A percentile compares a stretch with the other conserved stretches of the same genome.
phyloP scores from a whole-genome alignment of 2,113 vertebrate genomes.

The Merops nubicus region DNA sequence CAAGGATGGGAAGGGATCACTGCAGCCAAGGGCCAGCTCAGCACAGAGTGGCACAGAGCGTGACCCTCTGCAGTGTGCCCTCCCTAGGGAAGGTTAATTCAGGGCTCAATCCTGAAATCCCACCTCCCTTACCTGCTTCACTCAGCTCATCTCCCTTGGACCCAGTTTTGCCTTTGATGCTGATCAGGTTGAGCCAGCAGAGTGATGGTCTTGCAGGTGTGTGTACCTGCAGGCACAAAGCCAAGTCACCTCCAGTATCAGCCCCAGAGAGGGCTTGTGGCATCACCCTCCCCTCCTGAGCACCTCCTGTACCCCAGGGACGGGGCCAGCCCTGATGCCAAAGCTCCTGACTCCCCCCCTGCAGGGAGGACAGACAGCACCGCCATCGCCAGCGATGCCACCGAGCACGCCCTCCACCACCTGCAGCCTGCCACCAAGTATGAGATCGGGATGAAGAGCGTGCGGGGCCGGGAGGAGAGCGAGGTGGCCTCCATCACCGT shows the following conservation, averaged over 20 bases:
- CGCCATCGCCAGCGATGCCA: conserved; percentile 85
- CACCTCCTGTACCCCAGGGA: neutral
- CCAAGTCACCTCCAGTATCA: neutral
- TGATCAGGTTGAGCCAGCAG: neutral
- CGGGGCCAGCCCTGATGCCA: accelerated
- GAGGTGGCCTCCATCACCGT: conserved; percentile 80
- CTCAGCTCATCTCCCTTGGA: neutral
- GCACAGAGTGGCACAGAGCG: neutral
- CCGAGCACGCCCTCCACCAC: conserved; percentile 82
- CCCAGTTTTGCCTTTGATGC: neutral
- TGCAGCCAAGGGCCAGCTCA: neutral
- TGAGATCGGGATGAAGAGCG: conserved; percentile 85
- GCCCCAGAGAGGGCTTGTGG: neutral
- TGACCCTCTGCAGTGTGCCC: neutral
- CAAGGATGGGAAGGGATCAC: neutral
- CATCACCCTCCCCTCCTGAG: neutral
- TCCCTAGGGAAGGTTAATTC: neutral
- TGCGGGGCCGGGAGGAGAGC: conserved; percentile 89
- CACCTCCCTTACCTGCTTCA: neutral
- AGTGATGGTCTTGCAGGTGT: neutral
- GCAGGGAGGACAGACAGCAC: conserved; percentile 89
- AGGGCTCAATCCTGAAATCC: neutral
- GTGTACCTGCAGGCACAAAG: neutral
- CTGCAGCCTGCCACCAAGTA: conserved; percentile 92
- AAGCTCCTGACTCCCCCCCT: conserved; percentile 15